phyloP scores from a whole-genome alignment of 2,797 vertebrate species.

The Halcyon chelicuti region DNA sequence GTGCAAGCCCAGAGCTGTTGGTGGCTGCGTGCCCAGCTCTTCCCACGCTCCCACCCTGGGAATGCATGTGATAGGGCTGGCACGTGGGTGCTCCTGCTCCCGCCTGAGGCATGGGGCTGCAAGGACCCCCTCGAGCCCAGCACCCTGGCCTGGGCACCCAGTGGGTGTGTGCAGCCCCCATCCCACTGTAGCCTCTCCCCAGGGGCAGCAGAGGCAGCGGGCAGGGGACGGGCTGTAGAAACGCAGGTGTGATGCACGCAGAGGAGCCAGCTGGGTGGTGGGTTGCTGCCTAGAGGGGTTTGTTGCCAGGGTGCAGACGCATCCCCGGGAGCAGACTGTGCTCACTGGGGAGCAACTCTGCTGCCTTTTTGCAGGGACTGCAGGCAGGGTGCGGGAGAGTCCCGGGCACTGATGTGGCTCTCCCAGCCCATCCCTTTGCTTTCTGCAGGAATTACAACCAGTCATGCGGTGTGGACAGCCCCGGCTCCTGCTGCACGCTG shows the following conservation, averaged over 20 bases:
- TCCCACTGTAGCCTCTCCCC: accelerated
- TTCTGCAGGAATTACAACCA: conserved; percentile 85
- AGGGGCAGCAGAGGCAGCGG: background rate
- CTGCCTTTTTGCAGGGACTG: background rate
- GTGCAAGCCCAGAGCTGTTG: background rate
- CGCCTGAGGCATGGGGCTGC: background rate
- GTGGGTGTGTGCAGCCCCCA: accelerated
- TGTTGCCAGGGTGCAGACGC: background rate
- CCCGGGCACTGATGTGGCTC: accelerated
- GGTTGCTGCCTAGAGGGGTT: background rate
- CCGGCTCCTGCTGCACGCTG: conserved; percentile 84
- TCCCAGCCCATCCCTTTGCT: background rate
- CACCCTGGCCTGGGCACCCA: accelerated
- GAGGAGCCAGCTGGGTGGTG: background rate
- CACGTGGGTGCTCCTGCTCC: background rate
- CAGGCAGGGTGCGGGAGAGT: background rate
- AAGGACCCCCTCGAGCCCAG: background rate
- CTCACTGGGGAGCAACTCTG: accelerated
- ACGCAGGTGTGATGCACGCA: accelerated
- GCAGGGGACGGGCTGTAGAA: background rate
- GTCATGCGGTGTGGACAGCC: conserved; percentile 79
- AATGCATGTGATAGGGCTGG: background rate
- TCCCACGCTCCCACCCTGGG: accelerated
- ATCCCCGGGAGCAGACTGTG: background rate
- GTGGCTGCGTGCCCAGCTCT: accelerated